Evolutionary conservation across 2,888 invertebrate genomes (phyloP).

Genomic region (Amphipoea oculea): DNA sequence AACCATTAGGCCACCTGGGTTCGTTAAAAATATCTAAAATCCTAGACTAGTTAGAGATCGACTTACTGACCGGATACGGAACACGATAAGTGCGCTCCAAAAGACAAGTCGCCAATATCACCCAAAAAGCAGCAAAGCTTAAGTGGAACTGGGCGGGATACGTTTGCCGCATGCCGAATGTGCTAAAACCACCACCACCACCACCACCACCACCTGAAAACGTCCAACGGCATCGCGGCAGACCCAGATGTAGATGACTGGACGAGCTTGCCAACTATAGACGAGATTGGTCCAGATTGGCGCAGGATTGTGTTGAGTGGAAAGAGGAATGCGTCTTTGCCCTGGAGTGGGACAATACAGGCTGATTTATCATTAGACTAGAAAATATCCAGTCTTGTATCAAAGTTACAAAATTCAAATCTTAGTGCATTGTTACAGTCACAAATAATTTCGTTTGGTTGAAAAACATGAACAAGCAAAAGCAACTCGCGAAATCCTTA

Average conservation of each 20-base stretch:
- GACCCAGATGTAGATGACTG: neutral
- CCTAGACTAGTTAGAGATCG: neutral
- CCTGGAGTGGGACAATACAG: neutral
- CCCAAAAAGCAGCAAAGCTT: too few species aligned
- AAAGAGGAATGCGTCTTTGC: neutral
- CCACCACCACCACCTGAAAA: too few species aligned
- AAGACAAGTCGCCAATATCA: too few species aligned
- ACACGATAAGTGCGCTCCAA: too few species aligned
- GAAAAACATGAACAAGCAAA: neutral
- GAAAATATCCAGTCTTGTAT: neutral
- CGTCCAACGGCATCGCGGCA: too few species aligned
- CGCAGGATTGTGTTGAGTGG: neutral
- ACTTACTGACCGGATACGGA: too few species aligned
- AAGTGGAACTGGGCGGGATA: too few species aligned
- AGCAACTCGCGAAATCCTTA: constrained; percentile 1
- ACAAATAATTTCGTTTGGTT: neutral
- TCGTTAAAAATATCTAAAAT: neutral
- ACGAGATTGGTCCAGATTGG: neutral
- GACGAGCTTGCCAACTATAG: neutral
- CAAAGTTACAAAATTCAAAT: neutral
- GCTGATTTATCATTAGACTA: neutral
- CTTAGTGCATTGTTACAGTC: neutral
- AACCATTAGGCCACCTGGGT: neutral
- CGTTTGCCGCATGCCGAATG: too few species aligned
- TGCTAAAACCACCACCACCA: too few species aligned